Conservation (phyloP, 53 echinoderm and acorn worm genomes). For the Apostichopus leukothele region DNA sequence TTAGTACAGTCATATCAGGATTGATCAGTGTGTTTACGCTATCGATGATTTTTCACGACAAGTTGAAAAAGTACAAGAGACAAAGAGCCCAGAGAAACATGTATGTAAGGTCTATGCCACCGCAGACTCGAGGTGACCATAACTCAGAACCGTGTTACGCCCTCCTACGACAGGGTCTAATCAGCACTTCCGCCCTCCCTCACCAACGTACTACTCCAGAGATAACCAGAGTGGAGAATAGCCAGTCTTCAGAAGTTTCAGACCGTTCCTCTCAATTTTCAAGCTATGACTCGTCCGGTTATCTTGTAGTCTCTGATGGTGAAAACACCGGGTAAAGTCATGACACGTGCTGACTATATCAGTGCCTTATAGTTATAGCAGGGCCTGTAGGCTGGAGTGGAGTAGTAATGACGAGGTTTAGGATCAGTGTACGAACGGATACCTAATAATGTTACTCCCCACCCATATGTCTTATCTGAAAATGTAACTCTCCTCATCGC, state of each 20-base stretch:
- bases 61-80: background rate
- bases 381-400: too few species aligned
- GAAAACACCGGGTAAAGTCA: background rate
- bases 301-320: constrained; percentile 5
- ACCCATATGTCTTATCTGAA: too few species aligned
- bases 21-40: constrained; percentile 1
- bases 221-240: background rate
- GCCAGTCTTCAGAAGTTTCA: background rate
- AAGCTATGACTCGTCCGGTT: constrained; percentile 12
- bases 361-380: too few species aligned
- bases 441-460: too few species aligned
- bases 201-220: background rate
- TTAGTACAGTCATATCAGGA: background rate
- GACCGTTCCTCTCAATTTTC: background rate
- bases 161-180: constrained; percentile 19
- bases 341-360: too few species aligned
- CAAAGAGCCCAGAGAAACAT: background rate
- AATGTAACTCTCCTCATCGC: too few species aligned
- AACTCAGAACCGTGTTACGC: background rate
- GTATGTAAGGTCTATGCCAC: background rate
- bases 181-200: too few species aligned
- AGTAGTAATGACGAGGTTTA: too few species aligned
- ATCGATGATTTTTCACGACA: constrained; percentile 1
- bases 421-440: too few species aligned
- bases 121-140: too few species aligned